Percentiles rank a stretch among this genome's conserved stretches.
Conservation (phyloP, 2,797 vertebrate species). For the Menidia menidia region DNA sequence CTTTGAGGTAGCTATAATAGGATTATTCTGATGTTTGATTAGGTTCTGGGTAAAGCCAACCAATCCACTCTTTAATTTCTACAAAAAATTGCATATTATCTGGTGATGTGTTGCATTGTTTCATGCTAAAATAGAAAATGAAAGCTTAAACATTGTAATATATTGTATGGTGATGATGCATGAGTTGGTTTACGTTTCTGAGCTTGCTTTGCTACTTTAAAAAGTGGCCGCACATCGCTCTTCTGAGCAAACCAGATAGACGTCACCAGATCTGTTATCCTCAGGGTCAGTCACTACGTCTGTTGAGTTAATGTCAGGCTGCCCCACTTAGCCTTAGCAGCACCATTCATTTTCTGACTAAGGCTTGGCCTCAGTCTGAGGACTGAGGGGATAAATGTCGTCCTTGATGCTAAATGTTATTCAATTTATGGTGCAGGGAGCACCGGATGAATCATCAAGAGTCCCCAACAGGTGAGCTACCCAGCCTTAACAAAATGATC, state of each 20-base stretch:
- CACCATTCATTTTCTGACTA: conserved; percentile 34
- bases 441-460: conserved; percentile 24
- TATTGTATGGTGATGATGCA: background rate
- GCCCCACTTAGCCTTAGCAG: conserved; percentile 34
- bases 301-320: conserved; percentile 42
- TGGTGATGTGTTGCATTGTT: background rate
- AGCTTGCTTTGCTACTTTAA: background rate
- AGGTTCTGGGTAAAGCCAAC: no score
- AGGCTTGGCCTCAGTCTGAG: conserved; percentile 14
- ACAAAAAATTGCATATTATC: no score
- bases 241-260: conserved; percentile 22
- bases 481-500: conserved; percentile 21
- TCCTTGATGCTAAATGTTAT: conserved; percentile 37
- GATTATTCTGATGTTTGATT: no score
- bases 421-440: conserved; percentile 34
- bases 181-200: background rate
- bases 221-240: background rate
- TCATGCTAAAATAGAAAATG: background rate
- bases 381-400: background rate
- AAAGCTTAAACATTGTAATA: background rate
- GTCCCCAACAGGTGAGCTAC: conserved; percentile 10
- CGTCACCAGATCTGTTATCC: conserved; percentile 36
- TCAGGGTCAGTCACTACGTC: conserved; percentile 37
- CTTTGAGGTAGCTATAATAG: no score
- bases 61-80: no score